These are phyloP conservation scores for Myotis davidii DNA, from an alignment of 2,113 vertebrate genomes.

Conservation along the genomic window DNA sequence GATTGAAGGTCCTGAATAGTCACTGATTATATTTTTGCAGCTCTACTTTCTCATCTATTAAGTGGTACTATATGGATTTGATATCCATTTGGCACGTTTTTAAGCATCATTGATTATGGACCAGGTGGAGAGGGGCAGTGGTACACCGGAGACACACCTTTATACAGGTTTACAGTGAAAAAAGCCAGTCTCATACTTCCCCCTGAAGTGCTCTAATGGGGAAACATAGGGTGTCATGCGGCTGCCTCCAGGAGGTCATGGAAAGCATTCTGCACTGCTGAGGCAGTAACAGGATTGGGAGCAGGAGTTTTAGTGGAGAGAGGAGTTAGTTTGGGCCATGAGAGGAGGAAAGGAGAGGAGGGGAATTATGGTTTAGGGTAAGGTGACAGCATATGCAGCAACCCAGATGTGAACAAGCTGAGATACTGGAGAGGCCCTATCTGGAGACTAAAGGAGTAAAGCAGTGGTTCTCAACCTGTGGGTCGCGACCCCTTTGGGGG, in stretches of 20 bases:
- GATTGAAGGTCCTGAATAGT: not conserved
- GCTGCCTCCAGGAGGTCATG: not conserved
- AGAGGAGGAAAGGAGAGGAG: not conserved
- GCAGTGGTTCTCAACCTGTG: too few species aligned
- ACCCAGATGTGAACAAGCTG: not conserved
- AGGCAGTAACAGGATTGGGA: not conserved
- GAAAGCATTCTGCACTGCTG: not conserved
- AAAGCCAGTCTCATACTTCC: not conserved
- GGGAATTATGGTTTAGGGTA: too few species aligned
- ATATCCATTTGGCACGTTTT: not conserved
- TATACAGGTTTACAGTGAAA: not conserved
- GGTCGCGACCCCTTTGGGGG: too few species aligned
- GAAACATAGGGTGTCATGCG: too few species aligned
- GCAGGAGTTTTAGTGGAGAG: not conserved
- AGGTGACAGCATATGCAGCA: accelerated
- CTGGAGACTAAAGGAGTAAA: not conserved
- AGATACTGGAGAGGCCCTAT: not conserved
- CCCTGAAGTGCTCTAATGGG: not conserved
- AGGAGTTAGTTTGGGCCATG: too few species aligned
- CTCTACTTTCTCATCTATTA: not conserved
- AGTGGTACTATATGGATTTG: not conserved
- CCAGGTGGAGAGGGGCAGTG: not conserved
- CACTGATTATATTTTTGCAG: not conserved
- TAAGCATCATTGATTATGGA: not conserved
- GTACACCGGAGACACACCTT: not conserved